Evolutionary conservation across 2,797 vertebrate genomes (phyloP), one percentile per base, ranked within the genome.

Genomic region (Naso thynnoides): DNA sequence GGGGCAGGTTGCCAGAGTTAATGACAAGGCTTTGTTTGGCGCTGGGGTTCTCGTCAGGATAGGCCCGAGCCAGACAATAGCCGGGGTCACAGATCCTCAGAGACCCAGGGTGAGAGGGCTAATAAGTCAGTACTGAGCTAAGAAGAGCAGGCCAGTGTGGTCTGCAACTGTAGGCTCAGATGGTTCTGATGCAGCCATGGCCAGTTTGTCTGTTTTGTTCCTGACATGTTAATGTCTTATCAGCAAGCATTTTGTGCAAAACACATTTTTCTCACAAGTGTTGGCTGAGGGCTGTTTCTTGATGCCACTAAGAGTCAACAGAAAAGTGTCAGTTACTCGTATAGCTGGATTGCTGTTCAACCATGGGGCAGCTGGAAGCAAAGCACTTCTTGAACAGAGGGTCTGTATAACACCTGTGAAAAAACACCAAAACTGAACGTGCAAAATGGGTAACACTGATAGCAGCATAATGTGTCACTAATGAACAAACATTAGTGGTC

Each of bases 1-100:
- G 69, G 77, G 73, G 73, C 73, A 63, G 78, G 67, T 38, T 10
- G 85, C 66, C 24, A 23, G 81, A 88, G 83, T 85, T 87, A 88
- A 91, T 88, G 87, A 86, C 78, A 36, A 24, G 74, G 83, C 84
- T 91, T 91, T 92, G 87, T 91, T 81, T 0, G 27, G 49, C 10
- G 18, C 52, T 42, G 27, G 59, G 72, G 70, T 73, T 83, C 78
- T 69, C 29, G 42, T 74, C 57, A 45, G 72, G 74, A 80, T 38
- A 67, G 82, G 85, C 26, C 70, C 2, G 4, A 60, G 73, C 70
- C 73, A 79, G 76, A 89, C 87, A 89, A 89, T 79, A 73, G 82
- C 59, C 2, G 15, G 78, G 88, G 88, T 91, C 86, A 88, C 66
- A 78, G 83, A 85, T 91, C 89, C 72, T 76, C n/a, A 15, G 82